Evolutionary conservation across 2,888 invertebrate genomes (phyloP).

Genomic region (Nymphalis polychloros): DNA sequence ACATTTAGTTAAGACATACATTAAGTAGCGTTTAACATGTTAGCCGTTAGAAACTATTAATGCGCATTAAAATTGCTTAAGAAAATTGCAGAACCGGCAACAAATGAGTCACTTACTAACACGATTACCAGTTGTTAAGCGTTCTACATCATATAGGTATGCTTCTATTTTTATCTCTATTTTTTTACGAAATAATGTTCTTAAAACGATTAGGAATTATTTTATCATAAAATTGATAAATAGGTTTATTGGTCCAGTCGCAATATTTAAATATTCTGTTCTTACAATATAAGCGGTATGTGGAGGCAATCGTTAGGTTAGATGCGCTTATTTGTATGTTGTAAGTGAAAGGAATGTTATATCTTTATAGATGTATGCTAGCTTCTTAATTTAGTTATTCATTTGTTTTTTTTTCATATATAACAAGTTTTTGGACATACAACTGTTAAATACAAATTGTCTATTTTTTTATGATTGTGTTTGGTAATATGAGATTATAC

Average conservation of each 20-base stretch:
- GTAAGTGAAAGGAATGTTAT: conserved; percentile 42
- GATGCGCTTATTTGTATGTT: conserved; percentile 34
- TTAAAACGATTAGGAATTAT: too few species aligned
- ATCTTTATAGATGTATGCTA: conserved; percentile 1
- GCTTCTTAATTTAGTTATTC: too few species aligned
- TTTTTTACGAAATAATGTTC: too few species aligned
- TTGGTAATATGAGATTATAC: too few species aligned
- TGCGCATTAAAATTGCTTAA: conserved; percentile 1
- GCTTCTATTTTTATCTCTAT: not conserved
- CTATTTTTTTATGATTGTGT: too few species aligned
- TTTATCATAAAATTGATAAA: too few species aligned
- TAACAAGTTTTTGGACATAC: not conserved
- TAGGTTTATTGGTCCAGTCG: too few species aligned
- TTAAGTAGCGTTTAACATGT: conserved; percentile 3
- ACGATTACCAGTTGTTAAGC: not conserved
- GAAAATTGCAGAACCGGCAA: conserved; percentile 1
- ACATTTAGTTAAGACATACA: not conserved
- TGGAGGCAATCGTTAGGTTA: conserved; percentile 37
- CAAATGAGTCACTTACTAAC: not conserved
- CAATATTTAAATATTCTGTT: too few species aligned
- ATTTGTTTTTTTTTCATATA: not conserved
- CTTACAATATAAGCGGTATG: too few species aligned
- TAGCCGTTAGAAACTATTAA: not conserved
- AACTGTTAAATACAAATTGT: not conserved
- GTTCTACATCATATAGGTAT: not conserved